Percentiles rank a stretch among this genome's conserved stretches.
Evolutionary conservation across 2,113 vertebrate species (phyloP).

Genomic region (Ahaetulla prasina): DNA sequence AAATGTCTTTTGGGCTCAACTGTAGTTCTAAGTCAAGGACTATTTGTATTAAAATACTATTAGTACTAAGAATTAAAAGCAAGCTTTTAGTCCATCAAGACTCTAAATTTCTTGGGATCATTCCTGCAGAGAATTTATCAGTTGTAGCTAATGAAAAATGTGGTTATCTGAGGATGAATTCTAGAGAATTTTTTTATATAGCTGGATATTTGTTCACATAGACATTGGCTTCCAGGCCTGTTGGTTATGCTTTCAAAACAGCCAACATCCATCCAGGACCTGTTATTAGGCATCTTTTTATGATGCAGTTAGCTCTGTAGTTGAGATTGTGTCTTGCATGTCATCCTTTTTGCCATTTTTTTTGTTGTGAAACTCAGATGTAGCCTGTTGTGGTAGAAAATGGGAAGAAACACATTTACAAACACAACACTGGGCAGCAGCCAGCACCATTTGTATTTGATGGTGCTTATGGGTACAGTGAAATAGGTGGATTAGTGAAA

Average conservation of each 20-base stretch:
- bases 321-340: neutral
- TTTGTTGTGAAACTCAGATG: neutral
- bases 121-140: neutral
- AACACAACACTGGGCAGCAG: neutral
- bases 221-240: neutral
- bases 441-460: neutral
- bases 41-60: neutral
- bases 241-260: neutral
- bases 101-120: neutral
- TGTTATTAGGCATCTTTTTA: neutral
- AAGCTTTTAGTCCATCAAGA: neutral
- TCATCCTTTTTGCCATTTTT: neutral
- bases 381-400: neutral
- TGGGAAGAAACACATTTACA: neutral
- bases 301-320: neutral
- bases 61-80: neutral
- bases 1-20: no score
- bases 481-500: neutral
- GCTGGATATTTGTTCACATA: neutral
- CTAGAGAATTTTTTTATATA: neutral
- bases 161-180: neutral
- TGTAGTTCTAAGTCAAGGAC: no score
- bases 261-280: neutral
- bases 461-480: neutral
- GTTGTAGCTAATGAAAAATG: neutral